Base-by-base conservation (phyloP, 2,113 vertebrate genomes). In the Solea solea region DNA sequence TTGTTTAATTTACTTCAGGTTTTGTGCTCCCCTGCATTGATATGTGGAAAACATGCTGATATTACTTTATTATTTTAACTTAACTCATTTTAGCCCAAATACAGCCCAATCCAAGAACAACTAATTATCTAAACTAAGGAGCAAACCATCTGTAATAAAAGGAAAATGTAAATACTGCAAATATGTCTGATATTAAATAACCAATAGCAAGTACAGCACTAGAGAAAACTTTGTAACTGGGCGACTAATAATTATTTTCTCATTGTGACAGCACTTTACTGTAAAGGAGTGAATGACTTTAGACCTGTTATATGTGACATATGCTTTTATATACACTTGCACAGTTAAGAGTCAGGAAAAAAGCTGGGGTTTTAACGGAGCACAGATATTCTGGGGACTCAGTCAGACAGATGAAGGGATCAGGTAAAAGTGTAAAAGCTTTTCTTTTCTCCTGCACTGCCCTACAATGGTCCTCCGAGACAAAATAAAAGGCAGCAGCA, bases 401-500 rank as follows among this genome's bases (percentile, higher is more conserved):
- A 46, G 51, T 9, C 14, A 69, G 78, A 54, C 60, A 75, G 78
- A 67, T 74, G 71, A 86, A 84, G 68, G 58, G 80, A 86, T 83
- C 66, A 74, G 54, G 57, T 72, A 62, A 44, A 77, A 79, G 63
- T 41, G 50, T 66, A 68, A 84, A 86, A 58, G 76, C 81, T 68
- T 49, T 65, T 73, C 80, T 86, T 81, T 64, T 84, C 68, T 74
- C 27, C 39, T 76, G 76, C 83, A 74, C 67, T 82, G 65, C 66
- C 53, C 52, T 69, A 74, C 81, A 82, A 64, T 74, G 58, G 72
- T 51, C 75, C 78, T 87, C 77, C 10, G 64, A 84, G 79, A 79
- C 71, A 52, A 70, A 89, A 86, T 85, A 71, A 89, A 87, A 91
- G 66, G 59, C 74, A 76, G 76, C 80, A 86, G 81, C 76, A 42